phyloP scores from a whole-genome alignment of 2,888 invertebrate genomes.

The Prosopocoilus inquinatus region DNA sequence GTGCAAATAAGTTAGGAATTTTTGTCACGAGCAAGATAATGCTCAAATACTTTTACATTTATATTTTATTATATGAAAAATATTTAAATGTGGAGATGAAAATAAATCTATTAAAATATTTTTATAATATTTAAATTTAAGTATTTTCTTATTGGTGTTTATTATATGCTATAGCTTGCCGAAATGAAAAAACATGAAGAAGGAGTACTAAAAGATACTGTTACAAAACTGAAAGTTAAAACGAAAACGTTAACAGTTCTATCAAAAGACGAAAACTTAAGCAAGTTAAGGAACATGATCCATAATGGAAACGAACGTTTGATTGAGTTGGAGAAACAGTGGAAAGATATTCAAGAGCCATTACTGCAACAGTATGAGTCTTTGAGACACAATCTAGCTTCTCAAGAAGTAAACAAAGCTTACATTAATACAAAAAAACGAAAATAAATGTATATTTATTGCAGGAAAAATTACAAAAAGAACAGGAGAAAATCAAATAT shows the following conservation, averaged over 20 bases:
- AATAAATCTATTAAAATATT: slow-evolving; percentile 27
- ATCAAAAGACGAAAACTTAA: slow-evolving; percentile 61
- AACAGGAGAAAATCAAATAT: slow-evolving; percentile 41
- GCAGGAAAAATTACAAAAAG: slow-evolving; percentile 35
- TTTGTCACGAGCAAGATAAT: too few species aligned
- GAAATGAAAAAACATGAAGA: slow-evolving; percentile 45
- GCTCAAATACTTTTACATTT: too few species aligned
- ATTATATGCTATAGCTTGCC: slow-evolving; percentile 25
- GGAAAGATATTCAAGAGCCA: slow-evolving; percentile 70
- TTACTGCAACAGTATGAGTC: slow-evolving; percentile 60
- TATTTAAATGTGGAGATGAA: slow-evolving; percentile 28
- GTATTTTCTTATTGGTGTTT: slow-evolving; percentile 11
- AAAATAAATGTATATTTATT: slow-evolving; percentile 1
- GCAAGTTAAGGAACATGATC: slow-evolving; percentile 59
- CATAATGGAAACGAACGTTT: slow-evolving; percentile 63
- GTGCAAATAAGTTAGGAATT: too few species aligned
- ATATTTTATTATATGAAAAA: too few species aligned
- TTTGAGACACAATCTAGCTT: slow-evolving; percentile 38
- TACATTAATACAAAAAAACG: neutral
- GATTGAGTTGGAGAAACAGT: slow-evolving; percentile 64
- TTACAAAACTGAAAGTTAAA: slow-evolving; percentile 54
- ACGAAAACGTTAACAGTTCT: slow-evolving; percentile 63
- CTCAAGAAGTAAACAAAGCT: slow-evolving; percentile 45
- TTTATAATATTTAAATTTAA: slow-evolving; percentile 5
- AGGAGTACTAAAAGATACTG: slow-evolving; percentile 47